phyloP scores from a whole-genome alignment of 2,797 vertebrate genomes.

The Pseudomugil gertrudae region DNA sequence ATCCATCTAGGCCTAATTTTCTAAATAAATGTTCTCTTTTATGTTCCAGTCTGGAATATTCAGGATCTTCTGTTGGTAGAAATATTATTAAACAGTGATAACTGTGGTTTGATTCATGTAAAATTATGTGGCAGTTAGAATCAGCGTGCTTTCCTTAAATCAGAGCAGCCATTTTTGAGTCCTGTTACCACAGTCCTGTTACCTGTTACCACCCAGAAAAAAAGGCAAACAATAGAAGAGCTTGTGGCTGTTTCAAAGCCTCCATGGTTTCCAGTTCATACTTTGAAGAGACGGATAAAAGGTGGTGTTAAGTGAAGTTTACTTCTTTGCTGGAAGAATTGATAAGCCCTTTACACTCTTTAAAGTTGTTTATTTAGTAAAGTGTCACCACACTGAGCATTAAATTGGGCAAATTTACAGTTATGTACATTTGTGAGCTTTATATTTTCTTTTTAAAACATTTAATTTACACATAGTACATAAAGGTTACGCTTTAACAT shows the following conservation, averaged over 20 bases:
- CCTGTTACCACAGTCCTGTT: neutral
- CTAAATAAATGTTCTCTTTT: constrained; percentile 1
- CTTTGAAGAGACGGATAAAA: neutral
- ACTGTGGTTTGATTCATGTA: neutral
- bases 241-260: constrained; percentile 8
- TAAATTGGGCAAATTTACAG: neutral
- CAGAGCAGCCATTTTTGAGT: neutral
- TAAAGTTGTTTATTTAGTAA: no score
- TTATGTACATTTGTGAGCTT: neutral
- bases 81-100: neutral
- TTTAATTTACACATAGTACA: neutral
- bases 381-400: no score
- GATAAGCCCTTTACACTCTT: neutral
- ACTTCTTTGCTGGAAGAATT: neutral
- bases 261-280: neutral
- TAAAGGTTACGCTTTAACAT: neutral
- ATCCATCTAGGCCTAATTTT: neutral
- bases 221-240: neutral
- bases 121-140: no score
- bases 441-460: neutral
- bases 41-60: neutral
- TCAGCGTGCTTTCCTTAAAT: constrained; percentile 1
- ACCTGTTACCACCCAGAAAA: neutral
- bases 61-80: neutral
- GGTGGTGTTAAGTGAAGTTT: neutral